Percentiles rank a stretch among this genome's conserved stretches.
Evolutionary conservation across 1,140 invertebrate species (phyloP).

Genomic region (Sycophaga agraensis): DNA sequence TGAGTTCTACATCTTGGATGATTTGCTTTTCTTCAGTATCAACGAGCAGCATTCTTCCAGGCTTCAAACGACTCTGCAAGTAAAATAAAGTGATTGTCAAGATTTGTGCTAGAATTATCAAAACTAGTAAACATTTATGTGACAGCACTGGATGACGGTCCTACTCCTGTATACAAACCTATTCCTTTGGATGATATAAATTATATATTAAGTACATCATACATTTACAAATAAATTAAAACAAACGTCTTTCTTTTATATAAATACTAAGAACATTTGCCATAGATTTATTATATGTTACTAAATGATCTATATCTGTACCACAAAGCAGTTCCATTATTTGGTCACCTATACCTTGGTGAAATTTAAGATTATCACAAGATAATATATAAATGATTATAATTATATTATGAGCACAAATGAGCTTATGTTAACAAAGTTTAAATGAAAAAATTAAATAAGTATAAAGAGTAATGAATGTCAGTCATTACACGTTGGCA

Average conservation of each 20-base stretch:
- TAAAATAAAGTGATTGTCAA: conserved; percentile 44
- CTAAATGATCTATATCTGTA: conserved; percentile 39
- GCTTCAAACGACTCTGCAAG: conserved; percentile 90
- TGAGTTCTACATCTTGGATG: conserved; percentile 93
- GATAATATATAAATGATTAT: neutral
- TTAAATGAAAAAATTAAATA: neutral
- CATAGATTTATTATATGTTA: conserved; percentile 31
- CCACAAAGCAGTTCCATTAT: conserved; percentile 1
- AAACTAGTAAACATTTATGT: conserved; percentile 41
- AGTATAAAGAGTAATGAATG: neutral
- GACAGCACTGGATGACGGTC: conserved; percentile 50
- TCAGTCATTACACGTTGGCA: too few species aligned
- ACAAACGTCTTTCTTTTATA: conserved; percentile 41
- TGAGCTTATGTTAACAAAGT: conserved; percentile 8
- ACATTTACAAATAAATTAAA: conserved; percentile 52
- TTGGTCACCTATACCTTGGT: conserved; percentile 6
- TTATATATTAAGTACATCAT: conserved; percentile 48
- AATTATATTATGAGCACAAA: conserved; percentile 31
- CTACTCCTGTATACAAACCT: conserved; percentile 54
- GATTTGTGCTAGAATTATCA: conserved; percentile 30
- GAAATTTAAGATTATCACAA: too few species aligned
- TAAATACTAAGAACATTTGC: conserved; percentile 29
- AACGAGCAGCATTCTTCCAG: conserved; percentile 96
- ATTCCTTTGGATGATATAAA: conserved; percentile 52
- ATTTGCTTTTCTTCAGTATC: conserved; percentile 90